A percentile compares a stretch with the other conserved stretches of the same genome.
phyloP scores from a whole-genome alignment of 2,888 invertebrate species.

The Barypeithes pellucidus region DNA sequence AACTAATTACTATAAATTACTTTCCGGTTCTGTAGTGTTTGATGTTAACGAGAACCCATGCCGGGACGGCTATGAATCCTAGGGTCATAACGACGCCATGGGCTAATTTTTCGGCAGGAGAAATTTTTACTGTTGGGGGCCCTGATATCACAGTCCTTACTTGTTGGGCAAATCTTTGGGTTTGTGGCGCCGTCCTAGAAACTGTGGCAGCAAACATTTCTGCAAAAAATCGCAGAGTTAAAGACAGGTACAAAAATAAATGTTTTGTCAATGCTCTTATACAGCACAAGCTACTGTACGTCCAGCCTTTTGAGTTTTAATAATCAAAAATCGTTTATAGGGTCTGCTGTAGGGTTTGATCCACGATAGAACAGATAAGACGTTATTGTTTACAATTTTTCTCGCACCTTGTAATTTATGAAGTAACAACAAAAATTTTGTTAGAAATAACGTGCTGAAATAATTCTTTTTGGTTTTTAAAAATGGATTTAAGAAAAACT shows the following conservation, averaged over 20 bases:
- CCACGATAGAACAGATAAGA: no score
- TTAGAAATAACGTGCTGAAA: no score
- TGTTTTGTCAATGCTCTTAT: neutral
- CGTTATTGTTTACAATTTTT: no score
- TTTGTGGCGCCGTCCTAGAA: slow-evolving; percentile 31
- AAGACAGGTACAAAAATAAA: neutral
- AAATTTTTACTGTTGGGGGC: slow-evolving; percentile 65
- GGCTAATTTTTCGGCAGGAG: slow-evolving; percentile 62
- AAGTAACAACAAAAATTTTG: no score
- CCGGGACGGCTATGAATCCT: slow-evolving; percentile 63
- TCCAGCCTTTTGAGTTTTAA: no score
- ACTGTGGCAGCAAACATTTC: slow-evolving; percentile 46
- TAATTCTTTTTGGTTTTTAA: no score
- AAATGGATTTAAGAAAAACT: slow-evolving; percentile 7
- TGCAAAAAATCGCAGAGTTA: slow-evolving; percentile 2
- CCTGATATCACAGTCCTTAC: slow-evolving; percentile 57
- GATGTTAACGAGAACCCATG: slow-evolving; percentile 66
- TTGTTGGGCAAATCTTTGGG: slow-evolving; percentile 42
- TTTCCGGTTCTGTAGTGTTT: slow-evolving; percentile 63
- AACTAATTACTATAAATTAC: slow-evolving; percentile 16
- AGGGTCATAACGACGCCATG: slow-evolving; percentile 63
- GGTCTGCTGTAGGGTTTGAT: no score
- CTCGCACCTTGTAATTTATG: no score
- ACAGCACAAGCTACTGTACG: no score
- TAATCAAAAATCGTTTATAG: no score